Conservation (phyloP, 2,113 vertebrate genomes). For the Callocephalon fimbriatum region DNA sequence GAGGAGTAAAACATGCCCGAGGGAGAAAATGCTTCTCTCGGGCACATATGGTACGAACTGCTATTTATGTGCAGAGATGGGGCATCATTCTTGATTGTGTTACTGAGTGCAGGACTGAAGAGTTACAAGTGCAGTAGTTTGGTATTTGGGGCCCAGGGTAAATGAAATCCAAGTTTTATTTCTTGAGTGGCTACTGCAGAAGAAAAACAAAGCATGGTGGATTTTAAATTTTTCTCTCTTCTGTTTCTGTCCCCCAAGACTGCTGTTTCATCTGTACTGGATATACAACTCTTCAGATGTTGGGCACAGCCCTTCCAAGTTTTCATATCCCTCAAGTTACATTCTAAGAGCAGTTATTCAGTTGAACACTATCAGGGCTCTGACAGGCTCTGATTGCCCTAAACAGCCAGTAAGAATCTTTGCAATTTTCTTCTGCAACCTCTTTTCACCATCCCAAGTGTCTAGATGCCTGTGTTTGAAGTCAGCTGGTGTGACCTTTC, state of each 20-base stretch:
- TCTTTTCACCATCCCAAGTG: not conserved
- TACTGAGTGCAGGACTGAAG: not conserved
- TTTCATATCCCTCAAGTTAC: not conserved
- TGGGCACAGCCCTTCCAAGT: not conserved
- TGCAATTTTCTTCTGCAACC: not conserved
- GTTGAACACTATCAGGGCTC: fast-evolving
- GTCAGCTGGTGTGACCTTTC: not conserved
- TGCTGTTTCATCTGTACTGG: not conserved
- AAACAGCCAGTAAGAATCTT: not conserved
- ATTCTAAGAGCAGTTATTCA: not conserved
- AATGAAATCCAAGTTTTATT: not conserved
- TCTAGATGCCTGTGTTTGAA: not conserved
- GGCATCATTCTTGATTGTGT: not conserved
- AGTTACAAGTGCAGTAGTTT: not conserved
- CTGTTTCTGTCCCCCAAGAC: not conserved
- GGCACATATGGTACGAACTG: not conserved
- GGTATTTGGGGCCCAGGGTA: not conserved
- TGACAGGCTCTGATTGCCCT: not conserved
- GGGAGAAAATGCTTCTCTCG: not conserved
- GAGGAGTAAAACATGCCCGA: not conserved
- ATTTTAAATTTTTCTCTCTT: not conserved
- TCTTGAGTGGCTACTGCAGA: not conserved
- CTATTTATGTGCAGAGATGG: not conserved
- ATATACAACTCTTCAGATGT: not conserved
- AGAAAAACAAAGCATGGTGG: not conserved